These are phyloP conservation scores for Aegotheles bennettii DNA, from an alignment of 2,113 vertebrate species.

Conservation along the genomic window DNA sequence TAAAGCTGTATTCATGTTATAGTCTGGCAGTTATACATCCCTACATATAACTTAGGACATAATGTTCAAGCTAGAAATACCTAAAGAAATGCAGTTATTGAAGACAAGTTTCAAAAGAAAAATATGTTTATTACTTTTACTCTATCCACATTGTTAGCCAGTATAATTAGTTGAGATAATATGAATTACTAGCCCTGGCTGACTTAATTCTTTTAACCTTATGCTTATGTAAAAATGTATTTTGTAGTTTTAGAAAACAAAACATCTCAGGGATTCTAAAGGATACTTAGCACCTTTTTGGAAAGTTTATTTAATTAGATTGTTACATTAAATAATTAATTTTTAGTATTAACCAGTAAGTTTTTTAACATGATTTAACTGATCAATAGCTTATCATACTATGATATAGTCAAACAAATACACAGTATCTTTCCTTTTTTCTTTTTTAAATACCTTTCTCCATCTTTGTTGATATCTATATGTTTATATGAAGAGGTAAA, in stretches of 20 bases:
- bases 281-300: slow-evolving; percentile 20
- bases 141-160: not conserved
- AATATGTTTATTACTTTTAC: not conserved
- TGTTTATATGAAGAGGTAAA: not conserved
- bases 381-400: not conserved
- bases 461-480: not conserved
- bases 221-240: slow-evolving; percentile 16
- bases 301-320: slow-evolving; percentile 27
- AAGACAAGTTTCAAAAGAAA: not conserved
- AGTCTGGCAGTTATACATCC: not conserved
- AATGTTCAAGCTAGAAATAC: not conserved
- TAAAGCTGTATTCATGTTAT: not conserved
- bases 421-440: not conserved
- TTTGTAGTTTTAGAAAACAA: slow-evolving; percentile 31
- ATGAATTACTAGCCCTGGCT: not conserved
- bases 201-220: not conserved
- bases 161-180: not conserved
- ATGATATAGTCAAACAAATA: not conserved
- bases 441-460: not conserved
- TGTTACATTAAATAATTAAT: not conserved
- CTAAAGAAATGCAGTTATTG: not conserved
- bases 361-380: not conserved
- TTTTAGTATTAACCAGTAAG: not conserved
- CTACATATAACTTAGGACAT: not conserved
- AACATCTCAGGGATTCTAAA: slow-evolving; percentile 2